Base-by-base conservation (phyloP, 2,888 invertebrate species). In the Macrosoma leucophasiata region DNA sequence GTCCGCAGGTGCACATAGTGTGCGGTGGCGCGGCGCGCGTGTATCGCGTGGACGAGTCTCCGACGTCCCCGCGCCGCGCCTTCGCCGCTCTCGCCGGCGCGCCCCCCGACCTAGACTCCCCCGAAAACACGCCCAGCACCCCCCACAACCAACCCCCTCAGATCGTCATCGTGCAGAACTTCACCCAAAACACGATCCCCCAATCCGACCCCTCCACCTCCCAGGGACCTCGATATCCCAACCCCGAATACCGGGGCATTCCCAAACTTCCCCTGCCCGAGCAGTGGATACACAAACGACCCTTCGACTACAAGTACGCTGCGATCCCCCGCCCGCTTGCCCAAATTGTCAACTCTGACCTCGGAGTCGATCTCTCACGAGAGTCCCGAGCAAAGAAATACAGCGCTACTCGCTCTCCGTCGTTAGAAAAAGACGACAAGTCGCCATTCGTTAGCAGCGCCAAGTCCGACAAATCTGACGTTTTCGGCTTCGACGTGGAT, bases 401-500 rank as follows among this genome's bases (percentile, higher is more conserved):
- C 43, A 82, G 84, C 33, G 84, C 77, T 1, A 84, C 85, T 0
- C 54, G 85, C 6, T 85, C 85, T 0, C 85, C 85, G 0, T 84
- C 84, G 0, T 50, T 85, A n/a, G 85, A 85, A 38, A 84, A 82
- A 46, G 84, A 85, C 76, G 84, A 85, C 2, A 84, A 78, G 35
- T 76, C 78, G 0, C 85, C 85, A 4, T 79, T 84, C 35, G 40
- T 71, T 7, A 43, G 46, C 12, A 66, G 66, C 37, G 73, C 71
- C 1, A 69, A 66, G 25, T 54, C 62, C 3, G 75, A 70, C 18
- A 68, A 67, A 17, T 29, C 40, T 10, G 58, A 58, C 27, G 78
- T 81, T 4, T 85, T 85, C 44, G 81, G 74, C 0, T 84, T 84
- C 41, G 78, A 75, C 43, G 52, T 55, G 8, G 73, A 69, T 27